Evolutionary conservation across 2,113 vertebrate genomes (phyloP), one percentile per base, ranked within the genome.

Genomic region (Cyprinodon variegatus): DNA sequence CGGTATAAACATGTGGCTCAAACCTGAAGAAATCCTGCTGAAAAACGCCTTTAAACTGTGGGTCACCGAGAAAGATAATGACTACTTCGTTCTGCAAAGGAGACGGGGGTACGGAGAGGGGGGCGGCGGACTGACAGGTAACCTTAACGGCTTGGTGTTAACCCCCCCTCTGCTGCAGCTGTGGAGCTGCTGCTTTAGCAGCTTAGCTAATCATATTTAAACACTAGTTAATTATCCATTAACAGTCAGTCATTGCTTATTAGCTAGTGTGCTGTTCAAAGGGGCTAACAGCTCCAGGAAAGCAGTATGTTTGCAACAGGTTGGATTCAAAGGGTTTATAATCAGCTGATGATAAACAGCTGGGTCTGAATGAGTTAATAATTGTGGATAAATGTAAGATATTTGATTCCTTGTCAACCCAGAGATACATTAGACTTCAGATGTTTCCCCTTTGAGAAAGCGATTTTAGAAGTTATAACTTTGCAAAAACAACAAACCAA

Each of bases 11-110:
- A 99, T 99, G 97, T 99, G 97, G 97, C 94, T 98, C 83, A 97
- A 96, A 93, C 97, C 97, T 0, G 97, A 99, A 78, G 97, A 98
- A 89, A 96, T 98, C 85, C 93, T 99, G 88, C 93, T 99, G 85
- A 98, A 99, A 93, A 99, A 96, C 91, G 97, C 96, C 13, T 94
- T 98, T 65, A 97, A 97, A 93, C 91, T 99, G 79, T 99, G 97
- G 97, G 93, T 97, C 83, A 96, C 96, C 83, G 97, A 98, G 92
- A 95, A 95, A 81, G 95, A 95, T 91, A 97, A 98, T 83, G 94
- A 95, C 72, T 98, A 97, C 87, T 98, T 98, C 92, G 95, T 98
- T 29, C 92, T 98, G 93, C 97, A 98, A 76, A 85, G 97, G 91
- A 94, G 97, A 86, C 94, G 96, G n/a, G 97, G 98, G 57, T 96